phyloP scores from a whole-genome alignment of 2,797 vertebrate genomes.

The Sebastes steindachneri region DNA sequence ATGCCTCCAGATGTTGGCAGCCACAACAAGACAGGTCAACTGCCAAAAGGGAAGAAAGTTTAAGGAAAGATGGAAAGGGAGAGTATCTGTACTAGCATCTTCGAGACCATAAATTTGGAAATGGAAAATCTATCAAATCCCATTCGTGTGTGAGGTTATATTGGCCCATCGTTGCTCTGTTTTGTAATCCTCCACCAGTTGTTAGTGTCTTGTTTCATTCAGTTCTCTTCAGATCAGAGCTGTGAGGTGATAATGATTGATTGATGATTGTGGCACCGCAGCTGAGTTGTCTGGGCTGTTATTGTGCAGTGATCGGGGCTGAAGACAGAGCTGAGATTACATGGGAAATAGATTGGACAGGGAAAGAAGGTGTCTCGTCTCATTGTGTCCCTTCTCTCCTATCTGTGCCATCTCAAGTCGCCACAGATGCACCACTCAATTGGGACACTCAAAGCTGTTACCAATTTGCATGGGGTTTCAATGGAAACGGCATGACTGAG shows the following conservation, averaged over 20 bases:
- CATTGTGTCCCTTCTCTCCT: not conserved
- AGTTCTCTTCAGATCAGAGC: not conserved
- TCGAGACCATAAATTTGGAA: constrained; percentile 30
- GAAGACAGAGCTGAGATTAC: constrained; percentile 10
- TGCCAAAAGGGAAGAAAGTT: constrained; percentile 22
- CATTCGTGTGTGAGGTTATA: not conserved
- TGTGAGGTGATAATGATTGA: constrained; percentile 38
- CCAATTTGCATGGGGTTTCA: not conserved
- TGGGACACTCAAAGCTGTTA: not conserved
- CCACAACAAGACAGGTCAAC: constrained; percentile 8
- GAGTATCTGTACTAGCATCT: constrained; percentile 9
- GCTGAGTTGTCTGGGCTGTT: constrained; percentile 4
- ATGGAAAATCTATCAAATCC: not conserved
- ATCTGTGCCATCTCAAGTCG: constrained; percentile 8
- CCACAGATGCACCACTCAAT: not conserved
- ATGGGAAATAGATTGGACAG: not conserved
- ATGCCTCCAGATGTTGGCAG: constrained; percentile 53
- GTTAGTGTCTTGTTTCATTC: constrained; percentile 18
- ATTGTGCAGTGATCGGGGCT: constrained; percentile 5
- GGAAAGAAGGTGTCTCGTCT: not conserved
- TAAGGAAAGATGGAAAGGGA: not conserved
- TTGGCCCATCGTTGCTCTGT: not conserved
- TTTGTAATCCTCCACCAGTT: not conserved
- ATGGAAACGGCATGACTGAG: not conserved
- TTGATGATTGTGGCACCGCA: not conserved